Conservation (phyloP, 2,797 vertebrate genomes). For the Xiphophorus birchmanni region DNA sequence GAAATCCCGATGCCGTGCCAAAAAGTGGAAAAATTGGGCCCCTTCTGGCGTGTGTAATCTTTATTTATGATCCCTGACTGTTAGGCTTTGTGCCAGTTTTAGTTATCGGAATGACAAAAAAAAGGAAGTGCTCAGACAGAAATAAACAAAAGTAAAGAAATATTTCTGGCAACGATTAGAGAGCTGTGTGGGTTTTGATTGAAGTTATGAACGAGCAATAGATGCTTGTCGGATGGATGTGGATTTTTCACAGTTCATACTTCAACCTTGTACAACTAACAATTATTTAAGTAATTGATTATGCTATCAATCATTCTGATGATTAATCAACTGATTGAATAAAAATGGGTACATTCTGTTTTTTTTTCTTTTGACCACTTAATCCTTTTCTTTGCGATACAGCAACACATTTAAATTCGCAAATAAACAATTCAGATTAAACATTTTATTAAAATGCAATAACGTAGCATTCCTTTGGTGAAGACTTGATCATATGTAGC, state of each 20-base stretch:
- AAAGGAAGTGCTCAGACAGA: conserved; percentile 34
- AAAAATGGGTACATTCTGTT: too few species aligned
- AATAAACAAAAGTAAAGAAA: conserved; percentile 51
- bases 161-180: conserved; percentile 64
- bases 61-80: conserved; percentile 65
- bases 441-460: too few species aligned
- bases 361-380: too few species aligned
- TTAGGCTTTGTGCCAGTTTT: conserved; percentile 48
- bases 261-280: not conserved
- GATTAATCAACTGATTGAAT: too few species aligned
- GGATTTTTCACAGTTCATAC: conserved; percentile 18
- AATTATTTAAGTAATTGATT: too few species aligned
- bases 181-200: conserved; percentile 45
- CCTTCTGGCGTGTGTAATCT: conserved; percentile 47
- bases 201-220: conserved; percentile 23
- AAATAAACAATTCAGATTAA: too few species aligned
- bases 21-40: conserved; percentile 46
- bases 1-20: conserved; percentile 47
- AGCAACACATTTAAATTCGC: too few species aligned
- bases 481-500: too few species aligned
- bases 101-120: conserved; percentile 52
- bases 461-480: too few species aligned
- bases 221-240: not conserved
- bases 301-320: too few species aligned
- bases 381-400: too few species aligned